These are phyloP conservation scores for Alligator sinensis DNA, from an alignment of 2,113 vertebrate species.

Conservation along the genomic window DNA sequence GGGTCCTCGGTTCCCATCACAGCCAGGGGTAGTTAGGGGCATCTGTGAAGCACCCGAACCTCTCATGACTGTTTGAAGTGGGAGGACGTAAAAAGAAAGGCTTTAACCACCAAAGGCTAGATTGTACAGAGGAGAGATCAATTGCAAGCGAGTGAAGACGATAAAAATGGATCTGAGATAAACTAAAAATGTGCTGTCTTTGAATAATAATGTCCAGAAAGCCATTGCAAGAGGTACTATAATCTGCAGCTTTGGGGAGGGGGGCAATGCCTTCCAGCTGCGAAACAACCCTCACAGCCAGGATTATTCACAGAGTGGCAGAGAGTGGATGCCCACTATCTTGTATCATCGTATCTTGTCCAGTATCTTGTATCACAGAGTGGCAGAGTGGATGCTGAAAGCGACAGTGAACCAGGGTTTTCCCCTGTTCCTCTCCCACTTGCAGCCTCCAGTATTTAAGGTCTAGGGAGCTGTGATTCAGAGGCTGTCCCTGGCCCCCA, in stretches of 20 bases:
- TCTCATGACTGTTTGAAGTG: background rate
- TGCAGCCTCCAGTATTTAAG: too few species aligned
- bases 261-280: background rate
- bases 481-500: too few species aligned
- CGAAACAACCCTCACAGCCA: background rate
- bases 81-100: background rate
- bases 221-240: background rate
- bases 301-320: background rate
- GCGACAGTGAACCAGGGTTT: too few species aligned
- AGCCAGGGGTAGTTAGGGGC: background rate
- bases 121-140: background rate
- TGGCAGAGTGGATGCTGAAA: too few species aligned
- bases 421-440: too few species aligned
- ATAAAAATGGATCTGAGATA: background rate
- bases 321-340: too few species aligned
- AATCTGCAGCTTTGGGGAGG: background rate
- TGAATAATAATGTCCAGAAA: background rate
- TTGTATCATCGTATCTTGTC: too few species aligned
- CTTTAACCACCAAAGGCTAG: fast-evolving
- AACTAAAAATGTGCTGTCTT: background rate
- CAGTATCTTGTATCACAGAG: too few species aligned
- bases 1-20: background rate
- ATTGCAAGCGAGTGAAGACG: background rate
- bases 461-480: too few species aligned
- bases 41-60: background rate